A percentile compares a stretch with the other conserved stretches of the same genome.
Evolutionary conservation across 2,113 vertebrate genomes (phyloP).

Genomic region (Equus przewalskii): DNA sequence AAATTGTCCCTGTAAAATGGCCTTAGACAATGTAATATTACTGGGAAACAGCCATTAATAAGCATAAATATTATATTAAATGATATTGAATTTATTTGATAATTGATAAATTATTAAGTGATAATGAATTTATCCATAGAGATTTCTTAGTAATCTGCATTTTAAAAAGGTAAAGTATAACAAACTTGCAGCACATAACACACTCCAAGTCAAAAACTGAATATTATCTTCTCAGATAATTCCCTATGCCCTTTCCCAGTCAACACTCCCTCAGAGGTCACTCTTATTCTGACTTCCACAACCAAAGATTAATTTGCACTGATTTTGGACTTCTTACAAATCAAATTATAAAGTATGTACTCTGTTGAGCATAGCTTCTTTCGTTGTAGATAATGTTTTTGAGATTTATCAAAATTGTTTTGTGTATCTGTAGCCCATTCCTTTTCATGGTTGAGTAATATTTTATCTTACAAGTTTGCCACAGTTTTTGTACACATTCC

Average conservation of each 20-base stretch:
- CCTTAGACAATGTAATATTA: neutral
- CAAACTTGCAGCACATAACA: neutral
- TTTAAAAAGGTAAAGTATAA: neutral
- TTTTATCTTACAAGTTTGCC: neutral
- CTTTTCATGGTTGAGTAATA: neutral
- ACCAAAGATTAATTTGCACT: neutral
- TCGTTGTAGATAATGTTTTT: neutral
- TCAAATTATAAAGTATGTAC: neutral
- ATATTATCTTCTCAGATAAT: neutral
- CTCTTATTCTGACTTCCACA: neutral
- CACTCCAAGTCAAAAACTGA: neutral
- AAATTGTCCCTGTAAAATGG: neutral
- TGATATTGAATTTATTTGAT: neutral
- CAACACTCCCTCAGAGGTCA: neutral
- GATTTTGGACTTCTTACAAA: neutral
- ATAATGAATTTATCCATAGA: neutral
- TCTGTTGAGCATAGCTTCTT: neutral
- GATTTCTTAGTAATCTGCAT: neutral
- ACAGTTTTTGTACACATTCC: neutral
- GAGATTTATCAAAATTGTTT: neutral
- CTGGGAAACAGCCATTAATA: neutral
- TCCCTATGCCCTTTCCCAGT: neutral
- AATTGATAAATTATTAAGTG: too few relatives aligned
- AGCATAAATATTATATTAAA: neutral
- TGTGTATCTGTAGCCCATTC: neutral